These are phyloP conservation scores for Pectinophora gossypiella DNA, from an alignment of 1,140 invertebrate species.

Conservation along the genomic window DNA sequence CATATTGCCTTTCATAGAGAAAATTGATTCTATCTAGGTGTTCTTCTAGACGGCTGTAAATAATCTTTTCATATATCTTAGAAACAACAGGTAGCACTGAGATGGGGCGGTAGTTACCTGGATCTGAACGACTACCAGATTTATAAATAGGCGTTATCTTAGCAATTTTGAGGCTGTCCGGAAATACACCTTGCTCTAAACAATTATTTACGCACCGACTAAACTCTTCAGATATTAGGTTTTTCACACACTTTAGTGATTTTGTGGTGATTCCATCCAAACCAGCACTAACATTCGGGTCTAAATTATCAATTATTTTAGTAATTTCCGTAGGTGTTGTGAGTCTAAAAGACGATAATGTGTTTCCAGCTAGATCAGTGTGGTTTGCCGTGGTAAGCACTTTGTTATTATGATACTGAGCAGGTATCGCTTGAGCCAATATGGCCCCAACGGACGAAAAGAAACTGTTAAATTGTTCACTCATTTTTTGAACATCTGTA, in stretches of 20 bases:
- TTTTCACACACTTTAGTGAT: slow-evolving; percentile 22
- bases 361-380: background rate
- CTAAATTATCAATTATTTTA: slow-evolving; percentile 21
- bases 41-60: slow-evolving; percentile 6
- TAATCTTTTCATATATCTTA: slow-evolving; percentile 19
- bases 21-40: background rate
- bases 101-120: slow-evolving; percentile 23
- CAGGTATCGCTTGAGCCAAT: slow-evolving; percentile 17
- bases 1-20: background rate
- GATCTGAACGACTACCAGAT: slow-evolving; percentile 16
- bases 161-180: slow-evolving; percentile 22
- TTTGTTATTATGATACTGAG: slow-evolving; percentile 8
- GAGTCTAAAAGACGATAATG: background rate
- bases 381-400: background rate
- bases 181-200: slow-evolving; percentile 16
- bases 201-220: slow-evolving; percentile 20
- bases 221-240: slow-evolving; percentile 13
- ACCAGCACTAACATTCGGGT: slow-evolving; percentile 19
- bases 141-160: slow-evolving; percentile 26
- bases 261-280: slow-evolving; percentile 21
- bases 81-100: slow-evolving; percentile 23
- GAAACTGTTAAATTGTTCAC: slow-evolving; percentile 23
- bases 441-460: slow-evolving; percentile 22
- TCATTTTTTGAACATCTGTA: slow-evolving; percentile 14
- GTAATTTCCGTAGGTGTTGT: slow-evolving; percentile 13